phyloP scores from a whole-genome alignment of 2,113 vertebrate species.

The Entomyzon cyanotis region DNA sequence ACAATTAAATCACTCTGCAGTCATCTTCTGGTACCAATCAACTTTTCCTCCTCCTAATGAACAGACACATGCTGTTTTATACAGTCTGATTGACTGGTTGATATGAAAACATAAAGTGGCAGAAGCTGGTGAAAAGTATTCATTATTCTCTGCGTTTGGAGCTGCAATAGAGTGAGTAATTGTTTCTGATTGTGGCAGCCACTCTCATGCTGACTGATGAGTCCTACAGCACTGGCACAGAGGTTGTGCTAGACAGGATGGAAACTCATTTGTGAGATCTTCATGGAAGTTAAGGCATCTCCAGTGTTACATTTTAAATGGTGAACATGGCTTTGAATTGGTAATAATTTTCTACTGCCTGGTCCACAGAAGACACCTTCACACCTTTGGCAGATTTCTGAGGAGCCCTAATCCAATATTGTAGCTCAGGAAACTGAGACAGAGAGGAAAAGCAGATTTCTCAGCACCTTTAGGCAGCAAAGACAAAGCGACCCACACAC shows the following conservation, averaged over 20 bases:
- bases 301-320: background rate
- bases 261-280: background rate
- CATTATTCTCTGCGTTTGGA: constrained; percentile 34
- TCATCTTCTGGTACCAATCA: constrained; percentile 61
- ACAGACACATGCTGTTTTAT: constrained; percentile 49
- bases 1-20: constrained; percentile 60
- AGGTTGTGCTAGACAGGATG: background rate
- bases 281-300: background rate
- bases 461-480: background rate
- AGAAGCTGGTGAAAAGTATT: constrained; percentile 38
- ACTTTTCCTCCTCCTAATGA: constrained; percentile 62
- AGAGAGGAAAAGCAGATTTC: background rate
- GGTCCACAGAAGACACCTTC: background rate
- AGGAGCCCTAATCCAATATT: background rate
- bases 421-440: background rate
- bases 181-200: constrained; percentile 40
- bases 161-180: constrained; percentile 10
- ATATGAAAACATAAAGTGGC: constrained; percentile 51
- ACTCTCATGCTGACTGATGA: background rate
- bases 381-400: background rate
- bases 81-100: constrained; percentile 56
- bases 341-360: background rate
- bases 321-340: background rate
- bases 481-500: background rate
- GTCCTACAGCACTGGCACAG: background rate